Conservation (phyloP, 2,113 vertebrate genomes). For the Lophochroa leadbeateri region DNA sequence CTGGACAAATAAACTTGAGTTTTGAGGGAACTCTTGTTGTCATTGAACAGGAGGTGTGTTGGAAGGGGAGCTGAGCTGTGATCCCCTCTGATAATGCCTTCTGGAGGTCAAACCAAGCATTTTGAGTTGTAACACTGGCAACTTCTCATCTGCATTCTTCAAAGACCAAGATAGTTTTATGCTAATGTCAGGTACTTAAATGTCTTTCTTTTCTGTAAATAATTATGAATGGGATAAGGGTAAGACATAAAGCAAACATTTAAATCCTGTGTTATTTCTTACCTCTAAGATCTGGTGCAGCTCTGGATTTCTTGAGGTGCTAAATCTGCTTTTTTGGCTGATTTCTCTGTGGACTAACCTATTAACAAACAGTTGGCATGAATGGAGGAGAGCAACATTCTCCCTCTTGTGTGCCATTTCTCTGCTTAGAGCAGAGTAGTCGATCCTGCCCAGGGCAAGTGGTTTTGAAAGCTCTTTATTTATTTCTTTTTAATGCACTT, state of each 20-base stretch:
- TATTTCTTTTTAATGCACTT: neutral
- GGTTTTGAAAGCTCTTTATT: neutral
- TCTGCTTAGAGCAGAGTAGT: neutral
- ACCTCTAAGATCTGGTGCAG: neutral
- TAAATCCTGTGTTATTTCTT: neutral
- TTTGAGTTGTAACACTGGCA: neutral
- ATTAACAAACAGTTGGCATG: neutral
- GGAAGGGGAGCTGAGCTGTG: neutral
- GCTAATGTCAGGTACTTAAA: neutral
- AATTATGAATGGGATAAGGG: neutral
- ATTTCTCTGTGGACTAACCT: constrained; percentile 5
- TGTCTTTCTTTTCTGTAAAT: neutral
- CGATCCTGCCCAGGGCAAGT: neutral
- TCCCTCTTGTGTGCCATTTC: neutral
- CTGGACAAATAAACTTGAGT: neutral
- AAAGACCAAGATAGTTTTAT: neutral
- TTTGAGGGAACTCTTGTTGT: neutral
- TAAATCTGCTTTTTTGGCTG: constrained; percentile 44
- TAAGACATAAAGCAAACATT: neutral
- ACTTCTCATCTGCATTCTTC: neutral
- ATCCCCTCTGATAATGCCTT: neutral
- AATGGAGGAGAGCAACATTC: neutral
- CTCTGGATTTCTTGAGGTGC: constrained; percentile 23
- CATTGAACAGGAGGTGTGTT: neutral
- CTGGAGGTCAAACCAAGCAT: neutral